Percentiles rank a stretch among this genome's conserved stretches.
phyloP scores from a whole-genome alignment of 2,797 vertebrate genomes.

The Sebastes aleutianus region DNA sequence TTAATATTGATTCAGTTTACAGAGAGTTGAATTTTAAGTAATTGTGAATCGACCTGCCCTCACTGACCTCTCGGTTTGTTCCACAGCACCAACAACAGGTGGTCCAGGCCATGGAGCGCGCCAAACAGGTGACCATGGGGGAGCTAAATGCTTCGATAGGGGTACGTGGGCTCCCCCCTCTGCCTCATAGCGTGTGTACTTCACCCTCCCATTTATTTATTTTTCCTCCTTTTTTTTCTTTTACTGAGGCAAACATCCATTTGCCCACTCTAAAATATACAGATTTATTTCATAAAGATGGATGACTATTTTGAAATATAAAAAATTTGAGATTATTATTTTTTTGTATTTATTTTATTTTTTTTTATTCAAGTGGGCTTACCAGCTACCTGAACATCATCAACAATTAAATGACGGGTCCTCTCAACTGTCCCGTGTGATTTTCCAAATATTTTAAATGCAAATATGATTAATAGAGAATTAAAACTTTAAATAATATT shows the following conservation, averaged over 20 bases:
- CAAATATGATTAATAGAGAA: background rate
- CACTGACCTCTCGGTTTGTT: slow-evolving; percentile 59
- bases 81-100: slow-evolving; percentile 94
- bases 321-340: background rate
- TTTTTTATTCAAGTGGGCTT: background rate
- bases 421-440: background rate
- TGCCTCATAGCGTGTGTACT: slow-evolving; percentile 84
- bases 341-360: background rate
- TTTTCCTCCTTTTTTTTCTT: slow-evolving; percentile 34
- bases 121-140: slow-evolving; percentile 98
- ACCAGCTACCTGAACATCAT: background rate
- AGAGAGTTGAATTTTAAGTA: background rate
- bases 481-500: background rate
- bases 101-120: slow-evolving; percentile 94
- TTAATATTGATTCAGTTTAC: background rate
- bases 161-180: slow-evolving; percentile 90
- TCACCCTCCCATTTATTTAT: slow-evolving; percentile 70
- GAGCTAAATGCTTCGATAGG: slow-evolving; percentile 95
- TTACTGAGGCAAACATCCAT: slow-evolving; percentile 20
- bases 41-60: background rate
- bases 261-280: slow-evolving; percentile 5
- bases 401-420: background rate
- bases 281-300: background rate
- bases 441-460: background rate
- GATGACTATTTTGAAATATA: background rate